These are phyloP conservation scores for Cyrtodaria siliqua DNA, from an alignment of 2,888 invertebrate species.

Conservation along the genomic window DNA sequence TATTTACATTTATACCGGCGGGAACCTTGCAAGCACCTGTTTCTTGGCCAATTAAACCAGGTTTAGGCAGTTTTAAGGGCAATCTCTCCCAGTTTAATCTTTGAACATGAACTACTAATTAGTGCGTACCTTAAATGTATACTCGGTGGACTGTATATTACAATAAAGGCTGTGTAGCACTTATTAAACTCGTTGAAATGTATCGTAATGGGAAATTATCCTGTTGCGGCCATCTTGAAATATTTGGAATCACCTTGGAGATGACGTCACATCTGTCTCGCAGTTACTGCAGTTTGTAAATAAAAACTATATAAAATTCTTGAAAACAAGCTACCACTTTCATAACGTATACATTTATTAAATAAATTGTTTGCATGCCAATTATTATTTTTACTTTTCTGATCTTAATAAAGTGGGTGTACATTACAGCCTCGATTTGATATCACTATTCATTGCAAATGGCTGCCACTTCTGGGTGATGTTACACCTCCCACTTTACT, in stretches of 20 bases:
- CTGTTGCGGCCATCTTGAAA: slow-evolving; percentile 70
- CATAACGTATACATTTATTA: neutral
- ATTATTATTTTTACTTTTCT: neutral
- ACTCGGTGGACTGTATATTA: too few relatives aligned
- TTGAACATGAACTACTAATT: too few relatives aligned
- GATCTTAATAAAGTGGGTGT: slow-evolving; percentile 70
- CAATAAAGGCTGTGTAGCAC: too few relatives aligned
- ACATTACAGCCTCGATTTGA: slow-evolving; percentile 73
- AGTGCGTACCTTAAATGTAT: too few relatives aligned
- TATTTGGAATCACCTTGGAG: slow-evolving; percentile 80
- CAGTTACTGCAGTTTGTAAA: slow-evolving; percentile 33
- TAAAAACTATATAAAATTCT: neutral
- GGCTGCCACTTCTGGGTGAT: slow-evolving; percentile 79
- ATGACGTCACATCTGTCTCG: slow-evolving; percentile 70
- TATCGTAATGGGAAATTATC: slow-evolving; percentile 18
- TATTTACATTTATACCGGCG: slow-evolving; percentile 3
- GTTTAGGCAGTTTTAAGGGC: too few relatives aligned
- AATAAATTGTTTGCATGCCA: neutral
- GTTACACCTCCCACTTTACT: slow-evolving; percentile 68
- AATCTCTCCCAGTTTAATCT: too few relatives aligned
- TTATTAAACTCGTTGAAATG: neutral
- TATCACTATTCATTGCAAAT: slow-evolving; percentile 72
- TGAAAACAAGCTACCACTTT: neutral
- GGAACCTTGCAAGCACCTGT: slow-evolving; percentile 45
- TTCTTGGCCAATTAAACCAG: neutral